These are phyloP conservation scores for Prionace glauca DNA, from an alignment of 2,797 vertebrate species.

Conservation along the genomic window DNA sequence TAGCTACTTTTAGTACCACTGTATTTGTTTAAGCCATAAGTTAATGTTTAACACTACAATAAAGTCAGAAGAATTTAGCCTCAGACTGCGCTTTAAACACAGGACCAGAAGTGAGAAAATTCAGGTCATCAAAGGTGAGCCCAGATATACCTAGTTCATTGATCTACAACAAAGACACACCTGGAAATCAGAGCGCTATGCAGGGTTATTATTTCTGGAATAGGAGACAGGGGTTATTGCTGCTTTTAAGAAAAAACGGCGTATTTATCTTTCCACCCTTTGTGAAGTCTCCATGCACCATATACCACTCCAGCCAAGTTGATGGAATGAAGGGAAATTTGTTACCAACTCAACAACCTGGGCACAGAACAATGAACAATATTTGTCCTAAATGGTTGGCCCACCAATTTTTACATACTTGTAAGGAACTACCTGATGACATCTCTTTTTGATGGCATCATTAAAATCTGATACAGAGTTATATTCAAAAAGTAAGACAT, in stretches of 20 bases:
- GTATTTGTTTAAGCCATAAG: not conserved
- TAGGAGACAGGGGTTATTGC: not conserved
- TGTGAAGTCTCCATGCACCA: not conserved
- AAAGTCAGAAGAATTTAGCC: not conserved
- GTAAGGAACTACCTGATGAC: not conserved
- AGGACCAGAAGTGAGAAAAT: not conserved
- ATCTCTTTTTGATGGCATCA: not conserved
- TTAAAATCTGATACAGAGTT: not conserved
- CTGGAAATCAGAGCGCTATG: not conserved
- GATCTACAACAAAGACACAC: not conserved
- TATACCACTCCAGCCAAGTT: not conserved
- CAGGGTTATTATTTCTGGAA: not conserved
- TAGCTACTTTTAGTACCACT: too few relatives aligned
- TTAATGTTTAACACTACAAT: not conserved
- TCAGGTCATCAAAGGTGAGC: not conserved
- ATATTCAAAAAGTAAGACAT: not conserved
- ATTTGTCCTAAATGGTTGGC: not conserved
- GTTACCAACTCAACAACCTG: not conserved
- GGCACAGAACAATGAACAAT: not conserved
- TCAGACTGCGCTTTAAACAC: not conserved
- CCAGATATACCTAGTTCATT: not conserved
- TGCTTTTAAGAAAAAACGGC: not conserved
- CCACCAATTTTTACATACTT: not conserved
- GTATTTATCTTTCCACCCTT: not conserved
- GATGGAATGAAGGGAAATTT: not conserved